A percentile compares a stretch with the other conserved stretches of the same genome.
Conservation (phyloP, 2,113 vertebrate species). For the Microcebus griseorufus region DNA sequence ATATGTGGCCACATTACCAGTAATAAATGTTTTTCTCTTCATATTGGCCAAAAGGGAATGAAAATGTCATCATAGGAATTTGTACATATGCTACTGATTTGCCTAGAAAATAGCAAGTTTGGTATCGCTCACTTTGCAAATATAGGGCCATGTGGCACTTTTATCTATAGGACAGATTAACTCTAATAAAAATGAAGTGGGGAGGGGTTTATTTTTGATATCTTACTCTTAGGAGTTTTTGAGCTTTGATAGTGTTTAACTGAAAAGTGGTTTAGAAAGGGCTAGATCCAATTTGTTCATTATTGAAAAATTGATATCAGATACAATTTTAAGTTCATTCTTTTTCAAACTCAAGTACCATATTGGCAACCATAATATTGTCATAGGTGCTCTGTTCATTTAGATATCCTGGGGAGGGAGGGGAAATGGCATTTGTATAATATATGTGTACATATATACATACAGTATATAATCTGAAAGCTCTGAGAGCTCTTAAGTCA, state of each 20-base stretch:
- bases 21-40: constrained; percentile 78
- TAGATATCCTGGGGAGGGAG: constrained; percentile 82
- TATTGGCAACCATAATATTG: constrained; percentile 86
- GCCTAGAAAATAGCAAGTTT: constrained; percentile 80
- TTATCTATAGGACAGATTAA: constrained; percentile 80
- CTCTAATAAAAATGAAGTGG: constrained; percentile 79
- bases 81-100: constrained; percentile 80
- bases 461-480: constrained; percentile 90
- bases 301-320: constrained; percentile 83
- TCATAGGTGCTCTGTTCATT: constrained; percentile 88
- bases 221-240: constrained; percentile 83
- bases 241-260: constrained; percentile 83
- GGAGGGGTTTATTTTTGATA: constrained; percentile 84
- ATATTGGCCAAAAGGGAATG: constrained; percentile 82
- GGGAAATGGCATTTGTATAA: constrained; percentile 86
- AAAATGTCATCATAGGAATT: constrained; percentile 76
- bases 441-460: constrained; percentile 88
- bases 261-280: constrained; percentile 87
- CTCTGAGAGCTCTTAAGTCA: constrained; percentile 90
- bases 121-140: constrained; percentile 81
- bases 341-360: constrained; percentile 85
- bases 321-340: constrained; percentile 86
- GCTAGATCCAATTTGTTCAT: constrained; percentile 87
- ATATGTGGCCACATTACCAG: constrained; percentile 75
- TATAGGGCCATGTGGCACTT: constrained; percentile 82